Conservation (phyloP, 2,113 vertebrate species). For the Cephalophus harveyi region DNA sequence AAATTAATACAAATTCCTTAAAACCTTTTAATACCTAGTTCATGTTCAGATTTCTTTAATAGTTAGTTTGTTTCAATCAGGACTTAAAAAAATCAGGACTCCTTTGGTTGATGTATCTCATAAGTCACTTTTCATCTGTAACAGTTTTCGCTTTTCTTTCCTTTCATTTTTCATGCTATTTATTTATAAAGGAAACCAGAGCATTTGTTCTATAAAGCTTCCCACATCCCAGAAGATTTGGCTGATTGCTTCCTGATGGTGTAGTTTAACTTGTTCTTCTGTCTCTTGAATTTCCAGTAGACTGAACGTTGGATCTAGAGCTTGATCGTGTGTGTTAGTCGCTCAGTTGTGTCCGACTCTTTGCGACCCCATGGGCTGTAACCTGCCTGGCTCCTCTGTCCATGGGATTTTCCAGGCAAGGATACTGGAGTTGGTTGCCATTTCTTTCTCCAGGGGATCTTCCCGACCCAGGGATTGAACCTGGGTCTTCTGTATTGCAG, state of each 20-base stretch:
- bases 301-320: neutral
- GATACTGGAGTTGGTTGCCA: too few relatives aligned
- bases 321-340: neutral
- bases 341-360: too few relatives aligned
- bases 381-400: too few relatives aligned
- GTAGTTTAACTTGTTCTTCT: conserved; percentile 9
- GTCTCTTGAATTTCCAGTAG: conserved; percentile 9
- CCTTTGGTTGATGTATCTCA: neutral
- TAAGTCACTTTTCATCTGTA: neutral
- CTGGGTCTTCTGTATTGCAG: too few relatives aligned
- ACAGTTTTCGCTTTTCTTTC: neutral
- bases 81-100: neutral
- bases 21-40: neutral
- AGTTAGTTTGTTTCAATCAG: neutral
- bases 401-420: too few relatives aligned
- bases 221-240: neutral
- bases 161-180: neutral
- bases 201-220: neutral
- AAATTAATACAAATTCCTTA: neutral
- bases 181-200: neutral
- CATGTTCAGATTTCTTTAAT: neutral
- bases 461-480: too few relatives aligned
- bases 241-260: neutral
- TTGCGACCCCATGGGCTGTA: too few relatives aligned
- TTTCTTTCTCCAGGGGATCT: too few relatives aligned